A percentile compares a stretch with the other conserved stretches of the same genome.
Evolutionary conservation across 2,888 invertebrate genomes (phyloP).

Genomic region (Erpobdella octoculata): DNA sequence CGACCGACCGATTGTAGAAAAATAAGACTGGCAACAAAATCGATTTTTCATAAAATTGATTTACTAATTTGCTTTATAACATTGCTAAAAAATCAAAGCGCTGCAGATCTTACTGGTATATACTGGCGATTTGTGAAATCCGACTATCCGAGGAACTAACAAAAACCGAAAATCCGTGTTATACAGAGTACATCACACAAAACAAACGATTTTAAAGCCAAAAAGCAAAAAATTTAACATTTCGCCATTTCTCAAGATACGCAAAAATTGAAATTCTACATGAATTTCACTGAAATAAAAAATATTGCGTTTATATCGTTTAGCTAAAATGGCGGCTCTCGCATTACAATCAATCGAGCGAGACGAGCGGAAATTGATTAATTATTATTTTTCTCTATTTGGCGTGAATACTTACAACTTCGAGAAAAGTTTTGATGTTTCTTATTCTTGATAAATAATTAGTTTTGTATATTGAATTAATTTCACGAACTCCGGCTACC

Average conservation of each 20-base stretch:
- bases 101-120: background rate
- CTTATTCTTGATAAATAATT: no score
- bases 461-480: no score
- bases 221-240: background rate
- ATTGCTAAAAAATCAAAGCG: no score
- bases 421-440: no score
- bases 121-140: constrained; percentile 6
- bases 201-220: background rate
- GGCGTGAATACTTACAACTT: no score
- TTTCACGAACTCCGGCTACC: no score
- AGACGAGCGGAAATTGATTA: constrained; percentile 28
- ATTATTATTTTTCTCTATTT: constrained; percentile 23
- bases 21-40: background rate
- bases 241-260: background rate
- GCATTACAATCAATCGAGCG: constrained; percentile 24
- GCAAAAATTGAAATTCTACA: background rate
- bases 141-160: background rate
- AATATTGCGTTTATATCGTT: constrained; percentile 22
- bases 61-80: no score
- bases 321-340: constrained; percentile 22
- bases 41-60: background rate
- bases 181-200: background rate
- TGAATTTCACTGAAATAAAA: constrained; percentile 17
- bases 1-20: no score
- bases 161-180: constrained; percentile 10